Conservation (phyloP, 2,888 invertebrate species). For the Cheilosia scutellata region DNA sequence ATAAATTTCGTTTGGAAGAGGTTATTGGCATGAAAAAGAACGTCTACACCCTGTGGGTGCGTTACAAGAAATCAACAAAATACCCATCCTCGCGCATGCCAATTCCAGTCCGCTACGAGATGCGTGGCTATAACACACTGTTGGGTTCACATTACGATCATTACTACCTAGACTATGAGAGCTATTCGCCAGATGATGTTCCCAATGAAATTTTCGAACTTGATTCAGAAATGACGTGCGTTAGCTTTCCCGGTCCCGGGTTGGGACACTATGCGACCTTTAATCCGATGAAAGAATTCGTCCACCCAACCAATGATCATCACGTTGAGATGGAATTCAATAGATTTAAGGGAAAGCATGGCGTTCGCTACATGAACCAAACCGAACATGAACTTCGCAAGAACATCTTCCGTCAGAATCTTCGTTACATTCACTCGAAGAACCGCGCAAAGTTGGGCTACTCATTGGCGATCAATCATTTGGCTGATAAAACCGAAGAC, state of each 20-base stretch:
- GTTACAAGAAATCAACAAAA: constrained; percentile 87
- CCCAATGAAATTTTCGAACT: constrained; percentile 89
- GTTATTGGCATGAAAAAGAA: constrained; percentile 92
- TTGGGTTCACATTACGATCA: constrained; percentile 98
- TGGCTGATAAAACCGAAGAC: constrained; percentile 91
- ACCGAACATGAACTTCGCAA: constrained; percentile 89
- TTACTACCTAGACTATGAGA: constrained; percentile 93
- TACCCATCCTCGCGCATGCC: constrained; percentile 85
- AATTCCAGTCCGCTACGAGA: constrained; percentile 93
- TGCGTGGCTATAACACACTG: constrained; percentile 96
- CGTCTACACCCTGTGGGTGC: constrained; percentile 95
- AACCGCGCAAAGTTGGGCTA: constrained; percentile 91
- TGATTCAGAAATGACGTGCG: constrained; percentile 87
- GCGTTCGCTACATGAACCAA: constrained; percentile 87
- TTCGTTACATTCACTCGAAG: constrained; percentile 91
- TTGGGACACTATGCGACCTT: constrained; percentile 92
- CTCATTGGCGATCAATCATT: constrained; percentile 92
- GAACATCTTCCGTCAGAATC: constrained; percentile 93
- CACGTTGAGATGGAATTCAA: constrained; percentile 91
- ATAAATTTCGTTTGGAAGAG: constrained; percentile 91
- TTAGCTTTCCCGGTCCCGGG: constrained; percentile 95
- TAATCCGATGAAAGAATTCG: constrained; percentile 97
- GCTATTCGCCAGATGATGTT: constrained; percentile 88
- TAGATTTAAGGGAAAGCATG: constrained; percentile 89
- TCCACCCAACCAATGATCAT: constrained; percentile 89